phyloP scores from a whole-genome alignment of 2,888 invertebrate genomes.

The Pycnomerus fuliginosus region DNA sequence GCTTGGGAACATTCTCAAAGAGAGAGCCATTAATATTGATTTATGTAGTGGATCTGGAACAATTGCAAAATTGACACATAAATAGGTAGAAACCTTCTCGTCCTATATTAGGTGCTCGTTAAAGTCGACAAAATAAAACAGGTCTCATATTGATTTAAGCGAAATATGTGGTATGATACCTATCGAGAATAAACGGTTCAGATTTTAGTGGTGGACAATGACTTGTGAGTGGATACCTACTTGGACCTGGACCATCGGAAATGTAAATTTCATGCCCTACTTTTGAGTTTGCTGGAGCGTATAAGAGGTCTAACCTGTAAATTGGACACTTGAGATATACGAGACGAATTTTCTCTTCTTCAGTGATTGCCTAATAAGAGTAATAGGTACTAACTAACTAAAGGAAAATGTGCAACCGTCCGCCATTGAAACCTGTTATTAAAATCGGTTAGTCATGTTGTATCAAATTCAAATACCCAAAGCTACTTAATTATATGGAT shows the following conservation, averaged over 20 bases:
- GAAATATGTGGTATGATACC: too few species aligned
- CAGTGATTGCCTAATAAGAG: not conserved
- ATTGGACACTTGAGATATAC: not conserved
- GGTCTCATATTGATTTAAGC: too few species aligned
- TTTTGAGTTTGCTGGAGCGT: constrained; percentile 26
- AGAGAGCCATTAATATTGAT: constrained; percentile 17
- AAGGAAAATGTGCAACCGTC: constrained; percentile 9
- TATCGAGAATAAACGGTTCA: too few species aligned
- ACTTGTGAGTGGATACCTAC: too few species aligned
- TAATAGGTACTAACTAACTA: not conserved
- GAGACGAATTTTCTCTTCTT: not conserved
- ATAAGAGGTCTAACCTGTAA: constrained; percentile 9
- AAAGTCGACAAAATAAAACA: constrained; percentile 19
- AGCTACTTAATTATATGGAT: constrained; percentile 1
- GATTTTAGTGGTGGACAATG: too few species aligned
- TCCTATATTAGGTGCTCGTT: constrained; percentile 24
- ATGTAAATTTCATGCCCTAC: constrained; percentile 32
- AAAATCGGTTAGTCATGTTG: too few species aligned
- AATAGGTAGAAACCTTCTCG: constrained; percentile 27
- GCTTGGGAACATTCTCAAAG: constrained; percentile 13
- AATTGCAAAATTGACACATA: constrained; percentile 29
- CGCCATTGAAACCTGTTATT: too few species aligned
- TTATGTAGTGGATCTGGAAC: constrained; percentile 22
- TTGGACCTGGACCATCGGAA: constrained; percentile 27
- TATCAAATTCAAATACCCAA: constrained; percentile 2